Conservation (phyloP, 2,888 invertebrate genomes). For the Drosophila phalerata region DNA sequence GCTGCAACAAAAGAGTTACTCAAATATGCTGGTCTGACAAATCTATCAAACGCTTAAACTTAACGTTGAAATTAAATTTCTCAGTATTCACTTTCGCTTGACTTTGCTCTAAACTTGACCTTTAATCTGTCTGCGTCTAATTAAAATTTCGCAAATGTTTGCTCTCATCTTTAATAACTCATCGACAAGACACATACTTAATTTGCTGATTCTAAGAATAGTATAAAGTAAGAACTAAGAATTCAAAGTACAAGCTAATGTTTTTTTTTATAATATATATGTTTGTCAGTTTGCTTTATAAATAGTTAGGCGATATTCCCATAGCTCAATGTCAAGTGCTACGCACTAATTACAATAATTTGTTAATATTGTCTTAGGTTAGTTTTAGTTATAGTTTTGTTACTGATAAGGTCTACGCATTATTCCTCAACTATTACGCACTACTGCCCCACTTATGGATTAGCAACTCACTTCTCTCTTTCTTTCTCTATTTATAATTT, state of each 20-base stretch:
- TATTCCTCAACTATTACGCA: slow-evolving; percentile 49
- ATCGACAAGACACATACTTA: background rate
- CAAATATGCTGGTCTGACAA: slow-evolving; percentile 29
- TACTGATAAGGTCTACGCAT: slow-evolving; percentile 57
- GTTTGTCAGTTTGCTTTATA: background rate
- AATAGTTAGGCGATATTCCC: slow-evolving; percentile 11
- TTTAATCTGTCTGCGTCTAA: background rate
- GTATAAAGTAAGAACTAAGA: background rate
- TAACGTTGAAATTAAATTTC: background rate
- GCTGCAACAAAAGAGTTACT: slow-evolving; percentile 38
- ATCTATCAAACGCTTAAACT: background rate
- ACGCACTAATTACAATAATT: slow-evolving; percentile 51
- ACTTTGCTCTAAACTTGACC: background rate
- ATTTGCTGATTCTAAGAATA: background rate
- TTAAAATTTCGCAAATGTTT: background rate
- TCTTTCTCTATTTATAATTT: background rate
- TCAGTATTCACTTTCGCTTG: background rate
- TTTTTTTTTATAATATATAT: background rate
- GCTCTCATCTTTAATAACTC: background rate
- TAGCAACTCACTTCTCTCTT: background rate
- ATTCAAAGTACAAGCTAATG: slow-evolving; percentile 12
- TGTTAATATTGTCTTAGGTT: slow-evolving; percentile 61
- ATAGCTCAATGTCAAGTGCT: slow-evolving; percentile 26
- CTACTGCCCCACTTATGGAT: slow-evolving; percentile 57
- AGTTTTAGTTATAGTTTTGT: slow-evolving; percentile 37